phyloP scores from a whole-genome alignment of 2,113 vertebrate species.

The Polypterus bichir region DNA sequence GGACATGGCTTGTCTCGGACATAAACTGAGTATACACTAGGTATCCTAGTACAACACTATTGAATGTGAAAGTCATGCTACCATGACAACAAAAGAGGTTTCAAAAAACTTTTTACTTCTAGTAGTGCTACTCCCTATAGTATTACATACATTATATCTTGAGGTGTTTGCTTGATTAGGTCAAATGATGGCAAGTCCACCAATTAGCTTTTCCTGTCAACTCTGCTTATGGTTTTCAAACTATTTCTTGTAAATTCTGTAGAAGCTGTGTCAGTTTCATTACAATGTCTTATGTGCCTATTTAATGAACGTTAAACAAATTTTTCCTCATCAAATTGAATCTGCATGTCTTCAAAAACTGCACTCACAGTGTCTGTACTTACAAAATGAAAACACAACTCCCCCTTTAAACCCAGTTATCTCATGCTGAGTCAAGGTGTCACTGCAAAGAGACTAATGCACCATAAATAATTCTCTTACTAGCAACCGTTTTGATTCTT shows the following conservation, averaged over 20 bases:
- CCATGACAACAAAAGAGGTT: too few species aligned
- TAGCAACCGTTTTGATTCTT: constrained; percentile 11
- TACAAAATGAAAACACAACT: constrained; percentile 16
- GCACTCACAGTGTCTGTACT: constrained; percentile 18
- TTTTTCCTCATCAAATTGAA: constrained; percentile 15
- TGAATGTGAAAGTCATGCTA: too few species aligned
- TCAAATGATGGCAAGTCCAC: constrained; percentile 3
- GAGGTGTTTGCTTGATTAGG: too few species aligned
- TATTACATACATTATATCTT: too few species aligned
- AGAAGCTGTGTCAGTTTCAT: constrained; percentile 5
- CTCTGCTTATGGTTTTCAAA: neutral
- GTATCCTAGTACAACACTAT: too few species aligned
- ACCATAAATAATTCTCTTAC: constrained; percentile 16
- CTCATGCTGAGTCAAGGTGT: constrained; percentile 18
- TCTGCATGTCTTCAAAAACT: constrained; percentile 12
- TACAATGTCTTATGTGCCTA: constrained; percentile 12
- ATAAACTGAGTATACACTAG: too few species aligned
- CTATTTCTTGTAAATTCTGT: constrained; percentile 1
- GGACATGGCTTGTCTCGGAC: too few species aligned
- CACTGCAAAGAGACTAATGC: constrained; percentile 20
- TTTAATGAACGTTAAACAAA: constrained; percentile 17
- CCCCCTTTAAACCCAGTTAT: constrained; percentile 18
- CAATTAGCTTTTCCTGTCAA: constrained; percentile 5
- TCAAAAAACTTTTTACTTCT: too few species aligned
- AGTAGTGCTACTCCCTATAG: too few species aligned